Percentiles rank a stretch among this genome's conserved stretches.
Evolutionary conservation across 2,888 invertebrate species (phyloP).

Genomic region (Eupithecia pulchellata): DNA sequence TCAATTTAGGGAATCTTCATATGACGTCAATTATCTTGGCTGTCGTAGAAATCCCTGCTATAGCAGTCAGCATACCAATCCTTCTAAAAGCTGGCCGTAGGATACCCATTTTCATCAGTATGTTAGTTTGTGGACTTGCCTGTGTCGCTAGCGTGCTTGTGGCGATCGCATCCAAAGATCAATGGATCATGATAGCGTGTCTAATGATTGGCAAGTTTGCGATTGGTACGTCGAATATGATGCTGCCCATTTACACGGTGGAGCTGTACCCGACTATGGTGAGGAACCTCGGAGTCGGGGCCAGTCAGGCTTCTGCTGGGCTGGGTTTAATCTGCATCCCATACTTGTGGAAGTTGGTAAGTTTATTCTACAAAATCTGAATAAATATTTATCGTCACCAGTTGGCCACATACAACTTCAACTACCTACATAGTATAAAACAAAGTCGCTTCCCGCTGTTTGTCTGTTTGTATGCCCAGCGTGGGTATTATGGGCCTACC

Average conservation of each 20-base stretch:
- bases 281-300: slow-evolving; percentile 89
- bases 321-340: slow-evolving; percentile 91
- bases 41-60: slow-evolving; percentile 91
- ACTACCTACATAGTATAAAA: no score
- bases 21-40: slow-evolving; percentile 90
- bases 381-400: not conserved
- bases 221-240: slow-evolving; percentile 91
- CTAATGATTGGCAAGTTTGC: slow-evolving; percentile 93
- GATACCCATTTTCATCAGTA: slow-evolving; percentile 88
- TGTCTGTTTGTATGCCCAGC: no score
- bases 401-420: no score
- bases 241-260: slow-evolving; percentile 91
- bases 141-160: slow-evolving; percentile 87
- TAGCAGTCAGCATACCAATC: slow-evolving; percentile 90
- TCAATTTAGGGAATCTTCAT: slow-evolving; percentile 91
- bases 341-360: slow-evolving; percentile 91
- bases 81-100: slow-evolving; percentile 90
- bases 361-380: slow-evolving; percentile 43
- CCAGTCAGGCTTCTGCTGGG: slow-evolving; percentile 91
- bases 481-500: no score
- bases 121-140: slow-evolving; percentile 88
- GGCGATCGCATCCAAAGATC: slow-evolving; percentile 81
- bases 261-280: slow-evolving; percentile 90
- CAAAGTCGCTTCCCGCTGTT: no score
- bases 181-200: slow-evolving; percentile 90